These are phyloP conservation scores for Lissonota sp. DNA, from an alignment of 2,888 invertebrate species.

Conservation along the genomic window DNA sequence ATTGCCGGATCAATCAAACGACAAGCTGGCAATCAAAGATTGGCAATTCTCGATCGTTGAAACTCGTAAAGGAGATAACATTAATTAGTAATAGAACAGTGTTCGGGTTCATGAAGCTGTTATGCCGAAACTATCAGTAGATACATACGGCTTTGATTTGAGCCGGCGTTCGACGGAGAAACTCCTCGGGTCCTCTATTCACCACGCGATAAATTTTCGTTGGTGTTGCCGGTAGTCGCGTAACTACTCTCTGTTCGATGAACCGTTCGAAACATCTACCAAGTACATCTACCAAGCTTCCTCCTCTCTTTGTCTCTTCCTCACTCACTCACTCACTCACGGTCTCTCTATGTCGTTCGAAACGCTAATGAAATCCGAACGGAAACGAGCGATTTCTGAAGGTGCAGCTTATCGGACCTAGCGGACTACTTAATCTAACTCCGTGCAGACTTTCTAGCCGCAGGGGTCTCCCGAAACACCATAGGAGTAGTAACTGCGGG, in stretches of 20 bases:
- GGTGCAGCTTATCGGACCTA: constrained; percentile 79
- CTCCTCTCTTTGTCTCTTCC: constrained; percentile 17
- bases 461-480: constrained; percentile 41
- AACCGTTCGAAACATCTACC: constrained; percentile 16
- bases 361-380: constrained; percentile 82
- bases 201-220: constrained; percentile 33
- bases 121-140: constrained; percentile 30
- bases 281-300: constrained; percentile 35
- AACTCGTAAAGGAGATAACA: neutral
- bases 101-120: constrained; percentile 10
- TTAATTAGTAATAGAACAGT: constrained; percentile 21
- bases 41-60: neutral
- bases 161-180: neutral
- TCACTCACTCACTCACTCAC: neutral
- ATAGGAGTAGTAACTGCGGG: constrained; percentile 20
- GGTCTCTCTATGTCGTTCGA: constrained; percentile 73
- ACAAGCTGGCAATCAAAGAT: constrained; percentile 6
- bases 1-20: neutral
- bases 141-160: constrained; percentile 1
- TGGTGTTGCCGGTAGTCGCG: constrained; percentile 6
- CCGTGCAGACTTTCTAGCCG: constrained; percentile 77
- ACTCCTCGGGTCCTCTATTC: constrained; percentile 1
- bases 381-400: constrained; percentile 80
- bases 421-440: constrained; percentile 79
- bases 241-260: constrained; percentile 24